A percentile compares a stretch with the other conserved stretches of the same genome.
Evolutionary conservation across 2,888 invertebrate species (phyloP).

Genomic region (Zootermopsis nevadensis): DNA sequence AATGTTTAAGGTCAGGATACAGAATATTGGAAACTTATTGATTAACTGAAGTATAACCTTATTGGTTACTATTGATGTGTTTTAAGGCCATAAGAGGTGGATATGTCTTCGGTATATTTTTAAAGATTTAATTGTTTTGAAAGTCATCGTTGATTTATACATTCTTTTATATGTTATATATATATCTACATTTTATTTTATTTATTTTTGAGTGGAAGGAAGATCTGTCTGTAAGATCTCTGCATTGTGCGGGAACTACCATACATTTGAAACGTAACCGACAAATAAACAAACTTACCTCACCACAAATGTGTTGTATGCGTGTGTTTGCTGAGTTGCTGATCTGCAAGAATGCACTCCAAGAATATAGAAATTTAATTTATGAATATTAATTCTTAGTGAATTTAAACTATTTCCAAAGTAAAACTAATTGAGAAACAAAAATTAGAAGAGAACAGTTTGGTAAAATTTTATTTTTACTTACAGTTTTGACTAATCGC

Average conservation of each 20-base stretch:
- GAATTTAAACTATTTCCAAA: slow-evolving; percentile 14
- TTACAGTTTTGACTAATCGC: slow-evolving; percentile 46
- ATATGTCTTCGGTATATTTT: slow-evolving; percentile 33
- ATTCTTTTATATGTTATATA: slow-evolving; percentile 46
- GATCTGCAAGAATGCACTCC: slow-evolving; percentile 56
- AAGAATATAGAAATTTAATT: slow-evolving; percentile 46
- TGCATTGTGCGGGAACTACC: slow-evolving; percentile 47
- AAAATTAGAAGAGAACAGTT: slow-evolving; percentile 25
- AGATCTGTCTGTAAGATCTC: slow-evolving; percentile 46
- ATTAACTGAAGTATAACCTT: slow-evolving; percentile 40
- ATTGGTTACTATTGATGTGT: slow-evolving; percentile 35
- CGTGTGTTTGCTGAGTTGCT: slow-evolving; percentile 45
- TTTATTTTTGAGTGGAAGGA: slow-evolving; percentile 45
- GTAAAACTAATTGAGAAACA: slow-evolving; percentile 34
- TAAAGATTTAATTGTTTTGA: slow-evolving; percentile 38
- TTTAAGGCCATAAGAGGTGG: slow-evolving; percentile 26
- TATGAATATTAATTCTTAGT: neutral
- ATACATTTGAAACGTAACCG: slow-evolving; percentile 46
- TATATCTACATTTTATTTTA: slow-evolving; percentile 47
- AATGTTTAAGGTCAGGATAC: slow-evolving; percentile 10
- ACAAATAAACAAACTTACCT: slow-evolving; percentile 48
- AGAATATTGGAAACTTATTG: slow-evolving; percentile 40
- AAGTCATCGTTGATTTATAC: slow-evolving; percentile 43
- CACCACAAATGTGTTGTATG: slow-evolving; percentile 39
- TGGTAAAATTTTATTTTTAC: slow-evolving; percentile 35